Evolutionary conservation across 2,797 vertebrate species (phyloP).

Genomic region (Ctenopoma kingsleyae): DNA sequence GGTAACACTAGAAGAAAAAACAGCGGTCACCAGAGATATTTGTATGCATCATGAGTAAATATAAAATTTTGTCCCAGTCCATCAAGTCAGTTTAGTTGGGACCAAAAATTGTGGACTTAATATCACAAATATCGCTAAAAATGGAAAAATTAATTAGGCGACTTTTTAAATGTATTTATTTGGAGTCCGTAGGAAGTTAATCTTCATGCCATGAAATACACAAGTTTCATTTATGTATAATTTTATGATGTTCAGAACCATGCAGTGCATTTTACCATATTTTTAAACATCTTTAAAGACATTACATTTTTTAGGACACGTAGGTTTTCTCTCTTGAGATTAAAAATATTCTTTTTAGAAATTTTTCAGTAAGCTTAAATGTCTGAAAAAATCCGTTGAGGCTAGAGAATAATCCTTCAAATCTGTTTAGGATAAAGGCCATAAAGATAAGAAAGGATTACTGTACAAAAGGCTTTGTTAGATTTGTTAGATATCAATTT

Average conservation of each 20-base stretch:
- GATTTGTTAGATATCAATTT: background rate
- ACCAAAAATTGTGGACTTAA: background rate
- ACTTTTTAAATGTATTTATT: no score
- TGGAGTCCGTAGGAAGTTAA: no score
- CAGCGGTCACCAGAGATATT: no score
- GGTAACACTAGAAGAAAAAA: no score
- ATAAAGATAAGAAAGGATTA: background rate
- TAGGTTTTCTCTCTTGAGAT: no score
- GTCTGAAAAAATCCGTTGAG: background rate
- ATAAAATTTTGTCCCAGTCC: background rate
- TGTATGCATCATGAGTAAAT: background rate
- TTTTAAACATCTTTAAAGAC: no score
- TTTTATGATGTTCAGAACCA: background rate
- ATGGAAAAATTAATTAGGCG: background rate
- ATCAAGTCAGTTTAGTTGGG: background rate
- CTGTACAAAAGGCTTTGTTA: background rate
- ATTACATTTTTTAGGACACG: no score
- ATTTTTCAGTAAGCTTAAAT: background rate
- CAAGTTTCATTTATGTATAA: background rate
- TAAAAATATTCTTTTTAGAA: no score
- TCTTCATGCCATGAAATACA: no score
- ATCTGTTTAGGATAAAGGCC: slow-evolving; percentile 10
- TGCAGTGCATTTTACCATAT: no score
- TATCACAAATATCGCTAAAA: background rate
- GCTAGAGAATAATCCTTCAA: background rate